These are phyloP conservation scores for Limnephilus lunatus DNA, from an alignment of 2,888 invertebrate genomes.

Conservation along the genomic window DNA sequence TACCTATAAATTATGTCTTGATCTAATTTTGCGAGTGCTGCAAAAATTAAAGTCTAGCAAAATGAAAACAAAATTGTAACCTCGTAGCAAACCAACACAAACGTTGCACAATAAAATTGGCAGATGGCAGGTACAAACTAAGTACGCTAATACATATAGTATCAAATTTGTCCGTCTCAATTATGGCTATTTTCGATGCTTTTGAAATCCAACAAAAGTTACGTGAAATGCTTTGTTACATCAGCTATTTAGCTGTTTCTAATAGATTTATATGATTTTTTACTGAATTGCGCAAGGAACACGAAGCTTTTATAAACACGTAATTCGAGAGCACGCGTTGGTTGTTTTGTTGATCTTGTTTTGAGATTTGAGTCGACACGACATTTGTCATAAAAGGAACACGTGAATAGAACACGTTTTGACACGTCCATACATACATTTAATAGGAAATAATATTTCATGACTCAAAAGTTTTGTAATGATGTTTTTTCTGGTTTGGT, in stretches of 20 bases:
- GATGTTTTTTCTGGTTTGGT: too few species aligned
- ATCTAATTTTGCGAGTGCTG: too few species aligned
- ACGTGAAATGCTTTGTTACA: neutral
- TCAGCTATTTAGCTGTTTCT: neutral
- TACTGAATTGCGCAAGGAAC: neutral
- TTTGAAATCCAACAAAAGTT: neutral
- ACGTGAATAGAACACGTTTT: neutral
- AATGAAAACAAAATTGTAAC: neutral
- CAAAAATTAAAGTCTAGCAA: too few species aligned
- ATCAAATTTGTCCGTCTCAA: neutral
- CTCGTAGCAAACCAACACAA: neutral
- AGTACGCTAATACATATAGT: neutral
- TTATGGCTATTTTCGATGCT: neutral
- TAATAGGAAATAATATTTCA: neutral
- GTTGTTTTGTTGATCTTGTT: neutral
- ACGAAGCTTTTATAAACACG: neutral
- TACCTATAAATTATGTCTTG: too few species aligned
- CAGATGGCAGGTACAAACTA: neutral
- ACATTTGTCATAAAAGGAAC: neutral
- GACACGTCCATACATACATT: neutral
- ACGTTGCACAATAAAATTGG: neutral
- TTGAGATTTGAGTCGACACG: neutral
- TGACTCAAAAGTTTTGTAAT: neutral
- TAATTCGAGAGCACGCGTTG: neutral
- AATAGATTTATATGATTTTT: neutral